A percentile compares a stretch with the other conserved stretches of the same genome.
Evolutionary conservation across 2,888 invertebrate species (phyloP).

Genomic region (Drosophila colorata): DNA sequence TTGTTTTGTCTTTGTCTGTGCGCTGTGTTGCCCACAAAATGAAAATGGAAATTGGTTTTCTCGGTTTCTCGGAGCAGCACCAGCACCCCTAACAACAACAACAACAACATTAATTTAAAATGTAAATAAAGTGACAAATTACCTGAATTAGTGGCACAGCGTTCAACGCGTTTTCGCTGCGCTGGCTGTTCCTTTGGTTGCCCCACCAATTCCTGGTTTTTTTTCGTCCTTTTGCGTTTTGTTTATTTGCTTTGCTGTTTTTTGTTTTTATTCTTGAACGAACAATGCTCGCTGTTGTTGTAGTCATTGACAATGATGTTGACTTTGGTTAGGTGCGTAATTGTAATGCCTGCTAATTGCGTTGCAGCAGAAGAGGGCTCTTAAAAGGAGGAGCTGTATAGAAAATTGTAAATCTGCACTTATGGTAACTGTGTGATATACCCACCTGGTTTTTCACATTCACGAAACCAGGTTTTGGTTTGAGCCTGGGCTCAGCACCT

Average conservation of each 20-base stretch:
- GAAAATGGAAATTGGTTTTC: constrained; percentile 79
- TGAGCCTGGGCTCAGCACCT: too few relatives aligned
- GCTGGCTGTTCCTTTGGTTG: constrained; percentile 38
- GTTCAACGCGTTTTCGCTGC: constrained; percentile 57
- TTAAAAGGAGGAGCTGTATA: too few relatives aligned
- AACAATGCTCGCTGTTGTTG: constrained; percentile 43
- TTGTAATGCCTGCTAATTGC: constrained; percentile 49
- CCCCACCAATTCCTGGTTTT: constrained; percentile 12
- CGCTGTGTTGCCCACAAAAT: constrained; percentile 70
- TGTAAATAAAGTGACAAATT: constrained; percentile 81
- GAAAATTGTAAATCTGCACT: neutral
- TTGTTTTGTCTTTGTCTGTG: constrained; percentile 70
- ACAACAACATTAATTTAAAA: constrained; percentile 72
- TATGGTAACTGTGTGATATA: too few relatives aligned
- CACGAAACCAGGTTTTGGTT: too few relatives aligned
- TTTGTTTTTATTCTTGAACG: constrained; percentile 31
- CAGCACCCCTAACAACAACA: constrained; percentile 21
- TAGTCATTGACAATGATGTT: constrained; percentile 31
- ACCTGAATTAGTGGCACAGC: constrained; percentile 77
- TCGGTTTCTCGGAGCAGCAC: constrained; percentile 60
- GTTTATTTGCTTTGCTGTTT: constrained; percentile 34
- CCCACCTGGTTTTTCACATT: too few relatives aligned
- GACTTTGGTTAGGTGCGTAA: constrained; percentile 49
- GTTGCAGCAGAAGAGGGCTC: constrained; percentile 10
- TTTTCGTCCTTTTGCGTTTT: constrained; percentile 13